Evolutionary conservation across 2,113 vertebrate species (phyloP).

Genomic region (Conger conger): DNA sequence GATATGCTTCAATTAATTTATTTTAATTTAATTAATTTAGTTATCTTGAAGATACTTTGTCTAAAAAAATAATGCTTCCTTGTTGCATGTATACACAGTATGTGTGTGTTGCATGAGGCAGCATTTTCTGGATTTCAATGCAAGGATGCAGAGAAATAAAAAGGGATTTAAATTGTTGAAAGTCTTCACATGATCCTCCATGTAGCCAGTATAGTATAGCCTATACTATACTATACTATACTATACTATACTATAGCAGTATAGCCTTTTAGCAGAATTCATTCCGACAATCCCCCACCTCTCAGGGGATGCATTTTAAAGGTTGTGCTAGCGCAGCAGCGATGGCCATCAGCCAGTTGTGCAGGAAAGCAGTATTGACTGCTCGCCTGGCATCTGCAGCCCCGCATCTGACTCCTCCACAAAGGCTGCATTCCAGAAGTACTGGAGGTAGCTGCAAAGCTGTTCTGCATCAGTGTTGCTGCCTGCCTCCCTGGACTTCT

Average conservation of each 20-base stretch:
- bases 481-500: constrained; percentile 22
- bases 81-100: no score
- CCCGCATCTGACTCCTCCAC: background rate
- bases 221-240: no score
- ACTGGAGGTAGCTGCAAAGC: constrained; percentile 47
- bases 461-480: constrained; percentile 16
- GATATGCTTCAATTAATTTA: no score
- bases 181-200: background rate
- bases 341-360: background rate
- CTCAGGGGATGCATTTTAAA: background rate
- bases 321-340: background rate
- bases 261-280: background rate
- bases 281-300: background rate
- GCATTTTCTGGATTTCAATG: background rate
- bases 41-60: no score
- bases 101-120: background rate
- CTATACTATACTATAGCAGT: no score
- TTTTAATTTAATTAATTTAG: no score
- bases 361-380: background rate
- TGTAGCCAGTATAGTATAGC: background rate
- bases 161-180: background rate
- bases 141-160: background rate
- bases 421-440: constrained; percentile 20
- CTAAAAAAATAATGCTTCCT: no score
- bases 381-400: background rate